Evolutionary conservation across 1,140 invertebrate species (phyloP).

Genomic region (Pogonus chalceus): DNA sequence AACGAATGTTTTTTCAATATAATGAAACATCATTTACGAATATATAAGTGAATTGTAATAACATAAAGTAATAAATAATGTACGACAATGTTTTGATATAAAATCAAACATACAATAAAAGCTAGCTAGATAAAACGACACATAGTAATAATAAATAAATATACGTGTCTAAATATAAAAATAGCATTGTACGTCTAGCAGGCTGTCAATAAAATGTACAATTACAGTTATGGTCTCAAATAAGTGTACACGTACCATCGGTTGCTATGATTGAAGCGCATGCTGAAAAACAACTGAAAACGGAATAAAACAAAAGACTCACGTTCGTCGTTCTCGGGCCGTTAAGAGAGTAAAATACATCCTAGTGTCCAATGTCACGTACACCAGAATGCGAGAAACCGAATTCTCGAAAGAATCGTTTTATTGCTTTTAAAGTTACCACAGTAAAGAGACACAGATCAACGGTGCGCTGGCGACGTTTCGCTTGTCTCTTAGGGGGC

Average conservation of each 20-base stretch:
- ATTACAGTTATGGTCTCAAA: background rate
- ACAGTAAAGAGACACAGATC: background rate
- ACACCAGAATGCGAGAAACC: background rate
- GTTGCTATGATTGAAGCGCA: background rate
- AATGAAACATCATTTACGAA: too few species aligned
- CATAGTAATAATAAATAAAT: too few species aligned
- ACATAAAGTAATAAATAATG: too few species aligned
- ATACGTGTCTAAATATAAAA: too few species aligned
- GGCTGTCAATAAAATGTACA: background rate
- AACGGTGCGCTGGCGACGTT: too few species aligned
- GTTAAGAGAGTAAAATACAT: slow-evolving; percentile 7
- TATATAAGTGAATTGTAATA: too few species aligned
- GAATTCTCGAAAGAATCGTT: slow-evolving; percentile 3
- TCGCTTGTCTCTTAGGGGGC: too few species aligned
- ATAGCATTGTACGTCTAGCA: too few species aligned
- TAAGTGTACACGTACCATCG: background rate
- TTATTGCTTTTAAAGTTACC: slow-evolving; percentile 7
- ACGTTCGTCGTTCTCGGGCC: slow-evolving; percentile 2
- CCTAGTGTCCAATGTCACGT: slow-evolving; percentile 1
- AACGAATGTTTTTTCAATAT: too few species aligned
- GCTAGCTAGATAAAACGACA: too few species aligned
- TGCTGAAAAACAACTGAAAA: background rate
- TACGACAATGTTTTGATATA: too few species aligned
- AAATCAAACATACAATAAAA: too few species aligned
- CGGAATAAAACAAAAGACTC: background rate